These are phyloP conservation scores for Apogon hyalosoma DNA, from an alignment of 2,797 vertebrate species.

Conservation along the genomic window DNA sequence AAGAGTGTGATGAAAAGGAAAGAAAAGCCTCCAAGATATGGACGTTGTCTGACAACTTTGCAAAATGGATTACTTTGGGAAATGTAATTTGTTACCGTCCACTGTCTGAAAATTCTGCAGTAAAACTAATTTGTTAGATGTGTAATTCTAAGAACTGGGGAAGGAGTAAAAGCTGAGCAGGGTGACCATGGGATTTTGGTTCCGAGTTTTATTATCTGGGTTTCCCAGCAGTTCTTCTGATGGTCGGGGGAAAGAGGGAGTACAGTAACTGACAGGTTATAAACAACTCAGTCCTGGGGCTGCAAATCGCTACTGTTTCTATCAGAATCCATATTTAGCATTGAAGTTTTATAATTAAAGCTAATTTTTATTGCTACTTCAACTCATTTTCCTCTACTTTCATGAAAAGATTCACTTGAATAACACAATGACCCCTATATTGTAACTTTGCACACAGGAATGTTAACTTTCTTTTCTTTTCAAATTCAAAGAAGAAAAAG, in stretches of 20 bases:
- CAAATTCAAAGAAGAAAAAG: slow-evolving; percentile 14
- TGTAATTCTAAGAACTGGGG: background rate
- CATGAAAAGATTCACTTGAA: background rate
- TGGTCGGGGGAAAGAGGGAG: slow-evolving; percentile 7
- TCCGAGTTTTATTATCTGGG: too few species aligned
- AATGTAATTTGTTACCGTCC: background rate
- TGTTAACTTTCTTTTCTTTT: slow-evolving; percentile 15
- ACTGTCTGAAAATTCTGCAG: background rate
- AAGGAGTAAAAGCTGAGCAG: slow-evolving; percentile 19
- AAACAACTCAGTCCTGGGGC: background rate
- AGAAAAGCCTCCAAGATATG: background rate
- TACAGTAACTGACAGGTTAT: slow-evolving; percentile 34
- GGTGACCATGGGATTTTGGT: slow-evolving; percentile 10
- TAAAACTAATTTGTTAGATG: slow-evolving; percentile 10
- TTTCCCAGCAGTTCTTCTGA: slow-evolving; percentile 9
- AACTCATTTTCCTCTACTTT: background rate
- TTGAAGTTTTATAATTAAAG: background rate
- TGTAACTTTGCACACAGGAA: slow-evolving; percentile 16
- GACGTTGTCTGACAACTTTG: background rate
- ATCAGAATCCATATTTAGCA: background rate
- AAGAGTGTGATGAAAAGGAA: background rate
- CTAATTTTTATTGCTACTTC: background rate
- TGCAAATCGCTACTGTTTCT: slow-evolving; percentile 8
- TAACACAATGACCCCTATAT: background rate
- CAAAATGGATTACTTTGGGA: background rate